Evolutionary conservation across 2,797 vertebrate species (phyloP).

Genomic region (Carapus acus): DNA sequence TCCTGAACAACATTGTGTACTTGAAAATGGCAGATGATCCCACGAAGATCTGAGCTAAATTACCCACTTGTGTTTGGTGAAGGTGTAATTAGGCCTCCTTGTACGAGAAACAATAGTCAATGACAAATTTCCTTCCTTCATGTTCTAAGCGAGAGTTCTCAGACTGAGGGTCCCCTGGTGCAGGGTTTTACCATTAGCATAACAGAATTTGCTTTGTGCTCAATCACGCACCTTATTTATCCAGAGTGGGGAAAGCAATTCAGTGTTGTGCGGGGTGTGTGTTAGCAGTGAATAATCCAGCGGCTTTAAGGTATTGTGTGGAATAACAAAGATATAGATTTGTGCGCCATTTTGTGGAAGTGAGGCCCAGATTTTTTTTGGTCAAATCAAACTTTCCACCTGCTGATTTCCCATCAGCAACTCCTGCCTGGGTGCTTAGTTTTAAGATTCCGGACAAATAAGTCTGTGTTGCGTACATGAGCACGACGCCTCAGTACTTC

Average conservation of each 20-base stretch:
- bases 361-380: too few relatives aligned
- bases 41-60: too few relatives aligned
- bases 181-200: constrained; percentile 45
- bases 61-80: constrained; percentile 52
- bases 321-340: constrained; percentile 41
- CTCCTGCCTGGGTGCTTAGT: too few relatives aligned
- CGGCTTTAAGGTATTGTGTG: constrained; percentile 40
- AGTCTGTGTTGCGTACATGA: too few relatives aligned
- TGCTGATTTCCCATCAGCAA: too few relatives aligned
- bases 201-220: constrained; percentile 48
- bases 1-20: too few relatives aligned
- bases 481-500: too few relatives aligned
- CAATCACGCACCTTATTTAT: constrained; percentile 63
- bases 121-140: constrained; percentile 35
- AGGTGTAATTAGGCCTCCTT: constrained; percentile 55
- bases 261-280: constrained; percentile 25
- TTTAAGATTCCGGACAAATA: too few relatives aligned
- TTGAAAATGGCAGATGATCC: too few relatives aligned
- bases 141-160: constrained; percentile 44
- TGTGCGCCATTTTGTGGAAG: constrained; percentile 8
- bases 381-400: too few relatives aligned
- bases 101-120: constrained; percentile 36
- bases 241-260: constrained; percentile 41
- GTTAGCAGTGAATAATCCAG: constrained; percentile 46
- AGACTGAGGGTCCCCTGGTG: constrained; percentile 36